These are phyloP conservation scores for Chrysodeixis includens DNA, from an alignment of 2,888 invertebrate genomes.

Conservation along the genomic window DNA sequence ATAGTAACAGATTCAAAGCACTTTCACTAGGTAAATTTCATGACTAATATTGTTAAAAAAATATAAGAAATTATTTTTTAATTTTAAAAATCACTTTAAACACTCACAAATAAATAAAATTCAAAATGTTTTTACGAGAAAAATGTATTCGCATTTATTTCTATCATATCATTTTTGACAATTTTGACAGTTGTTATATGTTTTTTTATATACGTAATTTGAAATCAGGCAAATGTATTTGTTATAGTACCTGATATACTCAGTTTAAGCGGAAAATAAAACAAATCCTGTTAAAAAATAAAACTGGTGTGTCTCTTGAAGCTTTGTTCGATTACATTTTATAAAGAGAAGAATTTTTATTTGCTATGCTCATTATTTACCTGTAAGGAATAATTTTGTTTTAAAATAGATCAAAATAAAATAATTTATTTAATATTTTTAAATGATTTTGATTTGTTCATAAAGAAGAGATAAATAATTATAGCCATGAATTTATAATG, in stretches of 20 bases:
- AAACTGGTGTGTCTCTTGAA: too few relatives aligned
- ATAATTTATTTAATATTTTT: too few relatives aligned
- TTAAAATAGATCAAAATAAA: too few relatives aligned
- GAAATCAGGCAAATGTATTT: background rate
- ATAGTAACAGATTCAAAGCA: constrained; percentile 21
- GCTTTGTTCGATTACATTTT: too few relatives aligned
- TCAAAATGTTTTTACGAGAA: constrained; percentile 11
- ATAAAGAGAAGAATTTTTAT: too few relatives aligned
- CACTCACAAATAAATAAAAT: constrained; percentile 23
- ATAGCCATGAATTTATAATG: background rate
- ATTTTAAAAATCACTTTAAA: constrained; percentile 6
- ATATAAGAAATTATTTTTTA: background rate
- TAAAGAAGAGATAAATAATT: background rate
- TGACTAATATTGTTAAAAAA: constrained; percentile 16
- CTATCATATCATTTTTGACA: constrained; percentile 24
- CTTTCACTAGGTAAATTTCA: constrained; percentile 37
- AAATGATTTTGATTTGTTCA: background rate
- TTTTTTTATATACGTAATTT: background rate
- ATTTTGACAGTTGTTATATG: constrained; percentile 24
- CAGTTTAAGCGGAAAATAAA: background rate
- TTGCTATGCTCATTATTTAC: too few relatives aligned
- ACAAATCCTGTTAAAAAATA: background rate
- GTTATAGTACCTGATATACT: background rate
- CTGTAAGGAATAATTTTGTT: too few relatives aligned
- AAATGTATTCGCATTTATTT: constrained; percentile 11